Base-by-base conservation (phyloP, 2,888 invertebrate genomes). In the Podotricha telesiphe region DNA sequence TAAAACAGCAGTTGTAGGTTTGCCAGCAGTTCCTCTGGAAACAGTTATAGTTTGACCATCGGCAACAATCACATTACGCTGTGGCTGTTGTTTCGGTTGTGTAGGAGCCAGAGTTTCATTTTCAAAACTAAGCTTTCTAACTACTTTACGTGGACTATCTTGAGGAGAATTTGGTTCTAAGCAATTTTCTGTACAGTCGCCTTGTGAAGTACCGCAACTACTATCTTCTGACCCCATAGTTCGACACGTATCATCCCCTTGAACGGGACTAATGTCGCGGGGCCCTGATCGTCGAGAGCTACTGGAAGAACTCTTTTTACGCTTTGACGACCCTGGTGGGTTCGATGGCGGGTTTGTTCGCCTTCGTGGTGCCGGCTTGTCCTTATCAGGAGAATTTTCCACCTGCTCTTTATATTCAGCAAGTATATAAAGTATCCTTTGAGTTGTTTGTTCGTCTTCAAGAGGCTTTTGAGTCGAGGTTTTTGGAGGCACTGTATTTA, bases 381-480 rank as follows among this genome's bases (percentile, higher is more conserved):
- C 96, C 80, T 96, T 96, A 85, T 96, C 96, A 0, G 96, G 96
- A 0, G 96, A 96, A 79, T 96, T 96, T 76, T 96, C 94, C 53
- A 96, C 91, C 80, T 96, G 96, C 78, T 96, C 96, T 59, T 96
- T 96, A 82, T 96, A 96, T 80, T 96, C 96, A 0, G 96, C 96
- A 61, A 96, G 84, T 77, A 96, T 96, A 74, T 96, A 96, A 71
- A 96, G 95, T 77, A 96, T 96, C 75, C 96, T 93, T 80, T 96
- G 96, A 0, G 96, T 96, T 0, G 96, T 96, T 81, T 96, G 96
- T 80, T 96, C 96, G 78, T 96, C 96, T 88, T 96, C 96, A 74
- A 96, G 94, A 1, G 96, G 96, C 82, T 96, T 96, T 76, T 96
- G 96, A 70, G 88, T 79, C 0, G 92, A 87, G 1, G 93, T 84